Percentiles rank a stretch among this genome's conserved stretches.
Evolutionary conservation across 2,888 invertebrate species (phyloP).

Genomic region (Melinopterus prodromus): DNA sequence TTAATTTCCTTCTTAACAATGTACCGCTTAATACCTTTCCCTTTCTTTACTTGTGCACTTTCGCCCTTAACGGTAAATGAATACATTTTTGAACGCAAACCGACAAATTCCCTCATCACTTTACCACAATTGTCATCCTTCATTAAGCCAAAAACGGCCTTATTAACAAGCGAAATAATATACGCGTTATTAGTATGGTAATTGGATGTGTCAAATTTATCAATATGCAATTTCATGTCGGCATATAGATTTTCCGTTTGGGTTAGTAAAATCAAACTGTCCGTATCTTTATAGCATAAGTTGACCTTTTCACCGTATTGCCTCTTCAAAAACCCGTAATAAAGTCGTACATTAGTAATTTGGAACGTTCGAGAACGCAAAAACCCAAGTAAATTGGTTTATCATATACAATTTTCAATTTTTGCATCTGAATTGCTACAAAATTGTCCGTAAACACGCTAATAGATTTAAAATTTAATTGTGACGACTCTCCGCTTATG

Average conservation of each 20-base stretch:
- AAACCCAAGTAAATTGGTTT: slow-evolving; percentile 58
- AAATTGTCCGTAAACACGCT: slow-evolving; percentile 51
- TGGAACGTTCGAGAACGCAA: slow-evolving; percentile 56
- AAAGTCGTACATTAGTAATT: slow-evolving; percentile 55
- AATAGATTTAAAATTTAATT: slow-evolving; percentile 50
- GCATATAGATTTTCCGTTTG: slow-evolving; percentile 53
- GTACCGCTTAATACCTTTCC: not conserved
- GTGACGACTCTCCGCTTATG: slow-evolving; percentile 49
- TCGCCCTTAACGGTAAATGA: not conserved
- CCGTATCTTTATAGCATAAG: slow-evolving; percentile 50
- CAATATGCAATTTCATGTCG: slow-evolving; percentile 41
- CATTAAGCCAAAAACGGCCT: not conserved
- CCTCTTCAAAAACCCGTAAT: slow-evolving; percentile 50
- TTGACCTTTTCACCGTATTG: slow-evolving; percentile 45
- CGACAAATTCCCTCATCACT: not conserved
- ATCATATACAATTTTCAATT: slow-evolving; percentile 46
- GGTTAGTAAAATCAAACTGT: slow-evolving; percentile 49
- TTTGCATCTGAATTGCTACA: slow-evolving; percentile 51
- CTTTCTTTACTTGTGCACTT: not conserved
- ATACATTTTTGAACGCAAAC: no score
- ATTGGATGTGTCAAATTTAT: slow-evolving; percentile 7
- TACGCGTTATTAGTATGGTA: no score
- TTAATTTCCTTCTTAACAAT: not conserved
- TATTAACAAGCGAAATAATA: no score
- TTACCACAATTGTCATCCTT: slow-evolving; percentile 20